These are phyloP conservation scores for Zele albiditarsus DNA, from an alignment of 2,888 invertebrate species.

Conservation along the genomic window DNA sequence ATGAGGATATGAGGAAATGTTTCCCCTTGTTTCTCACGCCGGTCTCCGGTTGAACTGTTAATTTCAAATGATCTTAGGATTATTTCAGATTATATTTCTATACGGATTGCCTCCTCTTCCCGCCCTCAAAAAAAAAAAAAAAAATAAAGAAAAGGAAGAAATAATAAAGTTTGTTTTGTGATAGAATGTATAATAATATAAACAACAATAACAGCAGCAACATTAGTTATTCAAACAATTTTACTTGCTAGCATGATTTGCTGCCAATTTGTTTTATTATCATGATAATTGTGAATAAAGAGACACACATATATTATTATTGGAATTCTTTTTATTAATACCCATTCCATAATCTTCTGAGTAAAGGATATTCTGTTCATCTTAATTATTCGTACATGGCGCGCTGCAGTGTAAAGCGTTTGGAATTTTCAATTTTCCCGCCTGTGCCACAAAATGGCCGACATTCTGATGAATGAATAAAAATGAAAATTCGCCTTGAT, in stretches of 20 bases:
- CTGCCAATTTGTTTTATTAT: conserved; percentile 33
- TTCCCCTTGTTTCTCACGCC: conserved; percentile 17
- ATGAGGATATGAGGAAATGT: conserved; percentile 8
- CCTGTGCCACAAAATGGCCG: too few relatives aligned
- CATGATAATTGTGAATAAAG: conserved; percentile 32
- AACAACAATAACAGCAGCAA: background rate
- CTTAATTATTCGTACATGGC: too few relatives aligned
- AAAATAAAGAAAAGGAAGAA: conserved; percentile 16
- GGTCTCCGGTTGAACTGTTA: conserved; percentile 34
- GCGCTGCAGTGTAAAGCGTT: too few relatives aligned
- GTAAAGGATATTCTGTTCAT: too few relatives aligned
- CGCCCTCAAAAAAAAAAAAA: background rate
- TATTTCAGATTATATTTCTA: conserved; percentile 64
- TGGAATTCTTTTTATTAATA: background rate
- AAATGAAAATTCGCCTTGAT: too few relatives aligned
- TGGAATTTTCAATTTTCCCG: too few relatives aligned
- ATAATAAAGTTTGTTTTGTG: conserved; percentile 34
- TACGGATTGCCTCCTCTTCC: conserved; percentile 47
- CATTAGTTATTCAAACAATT: background rate
- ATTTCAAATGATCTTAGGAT: conserved; percentile 50
- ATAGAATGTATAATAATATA: conserved; percentile 16
- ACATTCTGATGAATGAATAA: too few relatives aligned
- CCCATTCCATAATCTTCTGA: background rate
- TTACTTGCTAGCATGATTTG: background rate
- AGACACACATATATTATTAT: conserved; percentile 27